Percentiles rank a stretch among this genome's conserved stretches.
Conservation (phyloP, 2,888 invertebrate species). For the Euphydryas editha region DNA sequence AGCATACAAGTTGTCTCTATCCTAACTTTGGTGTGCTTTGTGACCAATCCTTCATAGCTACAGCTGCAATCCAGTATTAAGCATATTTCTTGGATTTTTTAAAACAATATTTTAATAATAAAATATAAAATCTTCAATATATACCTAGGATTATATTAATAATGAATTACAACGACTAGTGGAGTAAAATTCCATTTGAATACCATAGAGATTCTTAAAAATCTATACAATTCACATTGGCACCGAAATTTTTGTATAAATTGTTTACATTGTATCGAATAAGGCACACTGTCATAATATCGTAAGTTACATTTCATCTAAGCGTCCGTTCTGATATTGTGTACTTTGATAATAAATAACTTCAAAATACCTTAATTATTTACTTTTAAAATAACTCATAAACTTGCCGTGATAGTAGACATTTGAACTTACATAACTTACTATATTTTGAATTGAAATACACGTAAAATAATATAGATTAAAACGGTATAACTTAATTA, state of each 20-base stretch:
- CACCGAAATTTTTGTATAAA: constrained; percentile 51
- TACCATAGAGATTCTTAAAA: constrained; percentile 65
- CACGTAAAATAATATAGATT: too few species aligned
- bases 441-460: too few species aligned
- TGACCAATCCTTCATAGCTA: constrained; percentile 57
- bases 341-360: background rate
- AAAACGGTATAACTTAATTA: too few species aligned
- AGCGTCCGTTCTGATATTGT: background rate
- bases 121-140: constrained; percentile 19
- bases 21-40: constrained; percentile 77
- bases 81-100: constrained; percentile 5
- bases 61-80: constrained; percentile 24
- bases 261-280: constrained; percentile 40
- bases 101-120: constrained; percentile 18
- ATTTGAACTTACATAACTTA: too few species aligned
- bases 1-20: constrained; percentile 29
- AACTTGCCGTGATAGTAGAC: too few species aligned
- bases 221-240: constrained; percentile 54
- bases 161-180: constrained; percentile 54
- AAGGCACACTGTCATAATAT: constrained; percentile 51
- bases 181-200: constrained; percentile 56
- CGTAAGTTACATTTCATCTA: background rate
- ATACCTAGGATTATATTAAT: constrained; percentile 21
- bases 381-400: too few species aligned
- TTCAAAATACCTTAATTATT: background rate